Conservation (phyloP, 2,113 vertebrate genomes). For the Daphoenositta chrysoptera region DNA sequence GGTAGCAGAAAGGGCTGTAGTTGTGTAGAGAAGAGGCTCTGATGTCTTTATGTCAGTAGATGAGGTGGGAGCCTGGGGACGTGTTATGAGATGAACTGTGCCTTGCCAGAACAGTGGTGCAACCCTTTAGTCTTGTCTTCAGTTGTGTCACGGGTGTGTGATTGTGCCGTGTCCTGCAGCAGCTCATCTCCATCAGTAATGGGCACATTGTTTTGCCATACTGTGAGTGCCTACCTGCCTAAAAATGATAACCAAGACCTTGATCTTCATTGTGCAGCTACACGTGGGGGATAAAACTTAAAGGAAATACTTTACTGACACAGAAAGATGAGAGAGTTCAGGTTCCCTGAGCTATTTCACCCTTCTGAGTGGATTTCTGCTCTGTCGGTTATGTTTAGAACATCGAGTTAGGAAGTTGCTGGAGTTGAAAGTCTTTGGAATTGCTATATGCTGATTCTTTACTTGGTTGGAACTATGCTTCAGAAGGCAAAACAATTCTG, state of each 20-base stretch:
- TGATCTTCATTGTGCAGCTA: neutral
- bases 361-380: neutral
- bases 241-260: neutral
- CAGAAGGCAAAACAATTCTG: neutral
- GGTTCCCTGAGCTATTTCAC: neutral
- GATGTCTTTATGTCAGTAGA: neutral
- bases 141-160: neutral
- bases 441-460: neutral
- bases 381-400: neutral
- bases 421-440: neutral
- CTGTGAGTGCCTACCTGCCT: neutral
- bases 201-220: neutral
- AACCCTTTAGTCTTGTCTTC: neutral
- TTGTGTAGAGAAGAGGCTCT: neutral
- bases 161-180: neutral
- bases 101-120: neutral
- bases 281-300: neutral
- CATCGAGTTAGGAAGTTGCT: rapidly evolving
- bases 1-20: neutral
- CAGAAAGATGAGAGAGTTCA: no score
- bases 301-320: neutral
- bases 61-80: neutral
- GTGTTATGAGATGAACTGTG: neutral
- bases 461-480: neutral
- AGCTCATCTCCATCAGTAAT: neutral